Evolutionary conservation across 2,113 vertebrate species (phyloP).

Genomic region (Platichthys flesus): DNA sequence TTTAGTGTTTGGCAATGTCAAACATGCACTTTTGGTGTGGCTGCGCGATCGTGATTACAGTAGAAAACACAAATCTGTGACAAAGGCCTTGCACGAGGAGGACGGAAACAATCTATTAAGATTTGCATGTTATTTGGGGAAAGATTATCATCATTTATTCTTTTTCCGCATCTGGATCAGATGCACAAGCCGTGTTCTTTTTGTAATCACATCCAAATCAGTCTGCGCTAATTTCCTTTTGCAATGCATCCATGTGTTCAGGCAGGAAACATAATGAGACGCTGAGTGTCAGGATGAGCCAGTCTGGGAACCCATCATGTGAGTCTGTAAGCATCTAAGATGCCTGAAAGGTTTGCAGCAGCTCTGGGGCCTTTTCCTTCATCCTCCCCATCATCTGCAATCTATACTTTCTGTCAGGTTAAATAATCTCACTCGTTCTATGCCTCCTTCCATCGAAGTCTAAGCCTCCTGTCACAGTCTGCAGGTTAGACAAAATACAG

Average conservation of each 20-base stretch:
- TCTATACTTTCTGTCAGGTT: constrained; percentile 51
- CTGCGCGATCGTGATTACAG: constrained; percentile 45
- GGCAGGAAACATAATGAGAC: constrained; percentile 12
- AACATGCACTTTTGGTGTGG: constrained; percentile 46
- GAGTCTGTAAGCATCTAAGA: neutral
- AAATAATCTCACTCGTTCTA: constrained; percentile 52
- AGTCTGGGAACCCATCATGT: constrained; percentile 10
- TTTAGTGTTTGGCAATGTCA: constrained; percentile 59
- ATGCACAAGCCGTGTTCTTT: constrained; percentile 7
- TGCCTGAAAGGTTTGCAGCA: constrained; percentile 33
- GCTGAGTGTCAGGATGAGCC: neutral
- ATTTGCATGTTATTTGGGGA: constrained; percentile 44
- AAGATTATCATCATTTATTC: constrained; percentile 39
- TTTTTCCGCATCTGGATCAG: constrained; percentile 28
- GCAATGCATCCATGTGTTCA: constrained; percentile 12
- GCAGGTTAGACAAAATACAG: constrained; percentile 43
- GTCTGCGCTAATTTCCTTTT: constrained; percentile 23
- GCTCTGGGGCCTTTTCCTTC: constrained; percentile 23
- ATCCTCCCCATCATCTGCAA: constrained; percentile 1
- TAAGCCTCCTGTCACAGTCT: constrained; percentile 50
- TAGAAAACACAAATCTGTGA: constrained; percentile 31
- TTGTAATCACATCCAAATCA: constrained; percentile 54
- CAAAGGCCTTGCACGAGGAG: constrained; percentile 21
- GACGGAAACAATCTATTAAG: constrained; percentile 46
- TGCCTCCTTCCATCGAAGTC: constrained; percentile 46